A percentile compares a stretch with the other conserved stretches of the same genome.
Evolutionary conservation across 1,140 invertebrate species (phyloP).

Genomic region (Heliconius congener): DNA sequence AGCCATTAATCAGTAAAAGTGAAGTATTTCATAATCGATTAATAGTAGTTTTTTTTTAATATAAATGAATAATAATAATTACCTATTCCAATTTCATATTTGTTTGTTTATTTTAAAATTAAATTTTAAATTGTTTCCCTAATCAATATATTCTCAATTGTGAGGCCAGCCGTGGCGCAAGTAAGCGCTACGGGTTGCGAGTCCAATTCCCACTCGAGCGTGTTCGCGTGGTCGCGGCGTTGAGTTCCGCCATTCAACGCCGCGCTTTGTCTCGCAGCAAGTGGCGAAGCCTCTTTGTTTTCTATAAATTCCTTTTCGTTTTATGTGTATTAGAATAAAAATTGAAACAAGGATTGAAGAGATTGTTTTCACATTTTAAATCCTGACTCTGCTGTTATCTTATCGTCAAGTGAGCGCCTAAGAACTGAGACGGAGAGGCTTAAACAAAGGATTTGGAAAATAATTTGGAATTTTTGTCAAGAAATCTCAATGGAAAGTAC

Average conservation of each 20-base stretch:
- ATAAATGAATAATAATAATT: too few relatives aligned
- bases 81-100: too few relatives aligned
- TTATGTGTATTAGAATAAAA: not conserved
- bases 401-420: not conserved
- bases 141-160: too few relatives aligned
- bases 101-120: too few relatives aligned
- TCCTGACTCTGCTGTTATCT: not conserved
- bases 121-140: too few relatives aligned
- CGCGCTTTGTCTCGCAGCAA: too few relatives aligned
- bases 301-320: too few relatives aligned
- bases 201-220: too few relatives aligned
- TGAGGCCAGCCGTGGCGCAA: too few relatives aligned
- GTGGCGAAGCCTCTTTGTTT: too few relatives aligned
- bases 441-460: conserved; percentile 1
- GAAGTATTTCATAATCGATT: not conserved
- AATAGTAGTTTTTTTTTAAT: not conserved
- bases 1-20: not conserved
- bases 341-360: not conserved
- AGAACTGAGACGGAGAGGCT: not conserved
- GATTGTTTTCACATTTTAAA: conserved; percentile 5
- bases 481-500: not conserved
- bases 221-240: too few relatives aligned
- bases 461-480: conserved; percentile 8
- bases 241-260: not conserved
- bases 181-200: too few relatives aligned